Evolutionary conservation across 2,888 invertebrate species (phyloP), one percentile per base, ranked within the genome.

Genomic region (Caenorhabditis drosophilae): DNA sequence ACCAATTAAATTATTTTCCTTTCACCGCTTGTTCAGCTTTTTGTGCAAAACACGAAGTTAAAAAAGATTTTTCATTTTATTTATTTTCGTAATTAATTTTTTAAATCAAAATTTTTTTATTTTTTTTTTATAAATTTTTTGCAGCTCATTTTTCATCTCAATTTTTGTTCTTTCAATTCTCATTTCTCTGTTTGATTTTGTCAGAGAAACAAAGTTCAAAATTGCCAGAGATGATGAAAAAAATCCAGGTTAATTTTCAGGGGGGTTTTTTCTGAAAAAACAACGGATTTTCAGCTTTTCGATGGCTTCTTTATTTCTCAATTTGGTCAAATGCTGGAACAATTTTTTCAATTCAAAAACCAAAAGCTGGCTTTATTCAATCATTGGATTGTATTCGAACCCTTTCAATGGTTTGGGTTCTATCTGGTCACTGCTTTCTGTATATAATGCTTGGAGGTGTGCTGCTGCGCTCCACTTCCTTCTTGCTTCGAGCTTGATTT

Each of bases 391-490:
- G 76, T 50, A 73, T 77, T 20, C 60, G 77, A 9, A 62, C 68
- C 41, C 50, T 77, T n/a, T 76, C 76, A 2, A 76, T 77, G 67
- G 47, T 56, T n/a, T 77, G 77, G 76, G 75, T 77, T 16, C 58
- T 73, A n/a, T 35, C 69, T 15, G 73, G 66, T 4, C 69, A 73
- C 46, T 27, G 53, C 23, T 34, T 70, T 20, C 51, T 46, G 11
- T 62, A 62, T 27, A 50, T 50, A 11, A 36, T 38, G n/a, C 42
- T 49, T 22, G 31, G 48, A 31, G 59, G 59, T 59, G 11, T 31
- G 27, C 2, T 47, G 9, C 18, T 23, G 46, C 26, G 6, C 20
- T 40, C 16, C 6, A 7, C 6, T 7, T 7, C 6, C 20, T 11
- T 11, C 31, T n/a, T 16, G 18, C 16, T 1, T n/a, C 25, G 27